phyloP scores from a whole-genome alignment of 2,797 vertebrate species.

The Microctenopoma stevenorrisi region DNA sequence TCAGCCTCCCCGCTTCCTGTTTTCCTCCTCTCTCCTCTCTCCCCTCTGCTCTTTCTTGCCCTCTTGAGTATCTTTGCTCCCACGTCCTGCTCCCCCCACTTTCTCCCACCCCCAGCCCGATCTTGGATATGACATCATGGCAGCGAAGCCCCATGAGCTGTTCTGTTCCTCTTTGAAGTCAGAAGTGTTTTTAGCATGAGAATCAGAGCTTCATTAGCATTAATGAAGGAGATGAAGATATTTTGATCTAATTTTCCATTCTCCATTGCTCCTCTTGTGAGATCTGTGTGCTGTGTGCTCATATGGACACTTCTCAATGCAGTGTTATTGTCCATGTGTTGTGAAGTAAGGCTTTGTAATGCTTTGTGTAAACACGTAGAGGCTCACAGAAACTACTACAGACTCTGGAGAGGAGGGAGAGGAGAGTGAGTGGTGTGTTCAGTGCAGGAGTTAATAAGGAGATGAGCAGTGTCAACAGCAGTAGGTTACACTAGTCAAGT shows the following conservation, averaged over 20 bases:
- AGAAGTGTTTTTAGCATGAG: constrained; percentile 21
- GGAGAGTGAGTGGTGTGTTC: constrained; percentile 7
- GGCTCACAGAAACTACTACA: neutral
- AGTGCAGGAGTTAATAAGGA: constrained; percentile 34
- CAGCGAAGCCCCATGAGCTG: constrained; percentile 31
- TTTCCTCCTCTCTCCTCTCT: neutral
- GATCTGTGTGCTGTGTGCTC: neutral
- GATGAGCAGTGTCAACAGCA: constrained; percentile 44
- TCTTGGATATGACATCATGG: constrained; percentile 51
- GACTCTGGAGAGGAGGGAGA: neutral
- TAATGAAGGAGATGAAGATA: constrained; percentile 67
- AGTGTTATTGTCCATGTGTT: no score
- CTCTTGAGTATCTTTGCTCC: constrained; percentile 8
- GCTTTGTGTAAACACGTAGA: no score
- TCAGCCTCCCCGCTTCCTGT: neutral
- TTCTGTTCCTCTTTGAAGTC: constrained; percentile 63
- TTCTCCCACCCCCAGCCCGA: neutral
- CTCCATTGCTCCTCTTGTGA: constrained; percentile 42
- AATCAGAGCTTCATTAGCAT: constrained; percentile 63
- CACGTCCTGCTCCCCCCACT: neutral
- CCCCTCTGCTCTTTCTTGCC: neutral
- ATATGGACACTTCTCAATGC: no score
- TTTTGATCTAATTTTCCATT: constrained; percentile 52
- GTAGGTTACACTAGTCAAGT: constrained; percentile 30
- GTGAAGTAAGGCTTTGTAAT: no score